Evolutionary conservation across 2,888 invertebrate species (phyloP).

Genomic region (Physocephala rufipes): DNA sequence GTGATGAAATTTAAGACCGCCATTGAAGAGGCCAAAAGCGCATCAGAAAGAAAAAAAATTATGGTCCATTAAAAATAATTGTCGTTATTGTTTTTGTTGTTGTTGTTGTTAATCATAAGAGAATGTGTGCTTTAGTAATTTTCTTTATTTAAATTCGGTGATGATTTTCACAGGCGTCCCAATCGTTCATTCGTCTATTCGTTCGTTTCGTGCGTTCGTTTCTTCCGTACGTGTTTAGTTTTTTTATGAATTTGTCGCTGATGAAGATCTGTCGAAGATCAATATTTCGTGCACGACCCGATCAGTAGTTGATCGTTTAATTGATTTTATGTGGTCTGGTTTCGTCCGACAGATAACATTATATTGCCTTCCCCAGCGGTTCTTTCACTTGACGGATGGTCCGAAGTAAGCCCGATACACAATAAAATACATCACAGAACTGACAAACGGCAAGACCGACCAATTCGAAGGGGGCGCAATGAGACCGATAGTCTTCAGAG

Average conservation of each 20-base stretch:
- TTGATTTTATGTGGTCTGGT: constrained; percentile 20
- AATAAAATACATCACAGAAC: background rate
- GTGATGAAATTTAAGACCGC: background rate
- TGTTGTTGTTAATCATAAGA: background rate
- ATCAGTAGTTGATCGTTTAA: constrained; percentile 26
- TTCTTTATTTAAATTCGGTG: too few relatives aligned
- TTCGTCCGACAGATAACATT: background rate
- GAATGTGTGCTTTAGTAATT: background rate
- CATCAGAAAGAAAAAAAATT: background rate
- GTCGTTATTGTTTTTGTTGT: background rate
- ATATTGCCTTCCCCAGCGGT: background rate
- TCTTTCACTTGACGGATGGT: background rate
- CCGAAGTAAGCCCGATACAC: background rate
- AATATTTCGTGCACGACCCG: constrained; percentile 18
- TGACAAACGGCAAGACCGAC: background rate
- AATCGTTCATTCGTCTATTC: too few relatives aligned
- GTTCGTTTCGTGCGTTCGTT: background rate
- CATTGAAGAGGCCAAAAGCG: background rate
- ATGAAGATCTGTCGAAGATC: constrained; percentile 30
- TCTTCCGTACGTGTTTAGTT: background rate
- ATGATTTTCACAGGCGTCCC: too few relatives aligned
- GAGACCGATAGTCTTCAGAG: background rate
- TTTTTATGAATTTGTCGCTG: constrained; percentile 19
- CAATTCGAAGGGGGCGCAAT: background rate
- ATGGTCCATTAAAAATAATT: background rate